These are phyloP conservation scores for Brenthis hecate DNA, from an alignment of 2,888 invertebrate species.

Conservation along the genomic window DNA sequence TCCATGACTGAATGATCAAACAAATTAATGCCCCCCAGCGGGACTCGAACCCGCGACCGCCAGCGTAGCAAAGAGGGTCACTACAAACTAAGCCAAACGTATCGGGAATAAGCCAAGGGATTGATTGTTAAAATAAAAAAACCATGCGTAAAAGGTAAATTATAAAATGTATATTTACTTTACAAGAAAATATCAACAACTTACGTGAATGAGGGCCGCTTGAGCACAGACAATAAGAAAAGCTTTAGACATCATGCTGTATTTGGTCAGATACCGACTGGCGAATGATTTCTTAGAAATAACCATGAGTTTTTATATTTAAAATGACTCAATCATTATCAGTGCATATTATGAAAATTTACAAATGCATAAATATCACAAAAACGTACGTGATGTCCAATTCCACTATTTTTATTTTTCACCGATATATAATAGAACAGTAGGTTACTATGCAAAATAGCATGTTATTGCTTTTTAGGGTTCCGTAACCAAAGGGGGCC, in stretches of 20 bases:
- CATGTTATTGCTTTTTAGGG: background rate
- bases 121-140: no score
- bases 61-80: no score
- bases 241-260: slow-evolving; percentile 43
- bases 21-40: no score
- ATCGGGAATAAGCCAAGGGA: no score
- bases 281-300: slow-evolving; percentile 13
- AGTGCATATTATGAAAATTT: background rate
- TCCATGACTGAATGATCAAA: no score
- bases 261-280: background rate
- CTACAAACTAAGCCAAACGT: no score
- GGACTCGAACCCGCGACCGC: no score
- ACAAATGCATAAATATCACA: background rate
- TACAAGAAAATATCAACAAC: background rate
- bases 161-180: background rate
- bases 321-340: slow-evolving; percentile 1
- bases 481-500: background rate
- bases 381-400: slow-evolving; percentile 1
- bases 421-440: background rate
- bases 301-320: background rate
- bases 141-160: no score
- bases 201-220: slow-evolving; percentile 47
- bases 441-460: slow-evolving; percentile 1
- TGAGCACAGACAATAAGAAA: slow-evolving; percentile 45
- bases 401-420: background rate